Percentiles rank a stretch among this genome's conserved stretches.
phyloP scores from a whole-genome alignment of 2,888 invertebrate species.

The Macrophya alboannulata region DNA sequence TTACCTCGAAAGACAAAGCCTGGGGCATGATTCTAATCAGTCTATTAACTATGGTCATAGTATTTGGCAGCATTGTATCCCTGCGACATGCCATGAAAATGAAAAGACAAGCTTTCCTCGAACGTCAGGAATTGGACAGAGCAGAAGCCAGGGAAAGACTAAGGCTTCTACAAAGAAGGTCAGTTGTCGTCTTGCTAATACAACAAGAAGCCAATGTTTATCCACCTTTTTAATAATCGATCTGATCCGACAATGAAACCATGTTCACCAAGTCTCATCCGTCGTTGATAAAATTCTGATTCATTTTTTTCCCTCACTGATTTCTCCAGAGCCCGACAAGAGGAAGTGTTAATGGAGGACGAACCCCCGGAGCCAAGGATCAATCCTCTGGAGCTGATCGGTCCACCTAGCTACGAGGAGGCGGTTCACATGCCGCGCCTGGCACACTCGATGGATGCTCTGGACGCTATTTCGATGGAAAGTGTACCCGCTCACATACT shows the following conservation, averaged over 20 bases:
- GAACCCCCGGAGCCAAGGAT: constrained; percentile 84
- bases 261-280: background rate
- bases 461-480: constrained; percentile 71
- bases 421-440: constrained; percentile 89
- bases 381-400: constrained; percentile 82
- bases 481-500: constrained; percentile 62
- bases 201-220: background rate
- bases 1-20: constrained; percentile 64
- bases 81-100: constrained; percentile 83
- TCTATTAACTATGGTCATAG: constrained; percentile 79
- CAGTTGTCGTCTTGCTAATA: background rate
- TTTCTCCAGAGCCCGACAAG: constrained; percentile 72
- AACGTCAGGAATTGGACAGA: constrained; percentile 82
- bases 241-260: background rate
- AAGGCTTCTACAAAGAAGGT: constrained; percentile 80
- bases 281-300: background rate
- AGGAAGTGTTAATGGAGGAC: constrained; percentile 81
- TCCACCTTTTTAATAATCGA: background rate
- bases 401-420: constrained; percentile 90
- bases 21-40: constrained; percentile 73
- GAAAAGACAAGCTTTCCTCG: constrained; percentile 81
- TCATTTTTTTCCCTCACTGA: background rate
- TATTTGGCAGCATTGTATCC: constrained; percentile 82
- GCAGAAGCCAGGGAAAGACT: constrained; percentile 83
- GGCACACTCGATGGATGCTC: constrained; percentile 76